Percentiles rank a stretch among this genome's conserved stretches.
phyloP scores from a whole-genome alignment of 2,888 invertebrate species.

The Sphaeridia pumilis region DNA sequence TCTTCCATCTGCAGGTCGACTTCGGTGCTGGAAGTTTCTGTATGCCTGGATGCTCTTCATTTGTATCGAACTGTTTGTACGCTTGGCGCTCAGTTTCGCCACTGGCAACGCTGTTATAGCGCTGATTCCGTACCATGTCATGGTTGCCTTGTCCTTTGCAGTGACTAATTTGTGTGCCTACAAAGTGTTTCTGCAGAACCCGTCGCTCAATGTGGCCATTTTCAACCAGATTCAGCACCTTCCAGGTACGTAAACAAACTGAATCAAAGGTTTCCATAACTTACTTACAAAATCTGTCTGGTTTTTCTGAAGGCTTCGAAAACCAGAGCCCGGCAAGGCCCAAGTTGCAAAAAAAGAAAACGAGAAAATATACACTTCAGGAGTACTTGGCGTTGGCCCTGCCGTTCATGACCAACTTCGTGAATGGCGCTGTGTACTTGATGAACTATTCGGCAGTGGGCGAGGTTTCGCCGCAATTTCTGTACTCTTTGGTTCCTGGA shows the following conservation, averaged over 20 bases:
- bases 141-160: background rate
- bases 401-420: background rate
- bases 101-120: constrained; percentile 44
- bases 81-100: too few species aligned
- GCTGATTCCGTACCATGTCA: background rate
- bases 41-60: too few species aligned
- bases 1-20: too few species aligned
- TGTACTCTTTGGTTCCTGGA: background rate
- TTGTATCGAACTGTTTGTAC: too few species aligned
- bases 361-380: background rate
- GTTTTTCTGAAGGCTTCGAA: too few species aligned
- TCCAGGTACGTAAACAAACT: too few species aligned
- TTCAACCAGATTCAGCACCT: background rate
- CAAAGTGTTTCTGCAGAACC: background rate
- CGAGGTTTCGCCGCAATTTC: background rate
- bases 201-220: background rate
- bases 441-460: background rate
- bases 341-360: too few species aligned
- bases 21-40: too few species aligned
- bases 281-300: too few species aligned
- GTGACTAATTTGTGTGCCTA: background rate
- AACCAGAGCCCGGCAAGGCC: too few species aligned
- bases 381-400: background rate
- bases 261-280: too few species aligned
- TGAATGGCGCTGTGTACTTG: background rate